A percentile compares a stretch with the other conserved stretches of the same genome.
Conservation (phyloP, 2,888 invertebrate species). For the Troilus luridus region DNA sequence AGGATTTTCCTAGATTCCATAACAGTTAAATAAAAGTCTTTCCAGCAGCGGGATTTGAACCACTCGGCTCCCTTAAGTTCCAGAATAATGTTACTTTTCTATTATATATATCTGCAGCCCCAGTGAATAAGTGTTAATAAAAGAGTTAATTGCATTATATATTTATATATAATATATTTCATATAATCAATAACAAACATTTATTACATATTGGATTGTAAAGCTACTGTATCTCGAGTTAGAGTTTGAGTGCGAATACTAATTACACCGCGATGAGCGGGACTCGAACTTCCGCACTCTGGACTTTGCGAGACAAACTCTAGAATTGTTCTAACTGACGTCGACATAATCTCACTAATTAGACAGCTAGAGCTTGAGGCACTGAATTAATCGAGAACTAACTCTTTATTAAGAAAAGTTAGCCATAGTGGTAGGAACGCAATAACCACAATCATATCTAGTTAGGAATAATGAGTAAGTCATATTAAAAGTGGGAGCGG, state of each 20-base stretch:
- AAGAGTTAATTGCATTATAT: too few relatives aligned
- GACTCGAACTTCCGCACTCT: neutral
- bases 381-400: neutral
- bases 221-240: neutral
- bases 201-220: neutral
- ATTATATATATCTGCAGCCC: too few relatives aligned
- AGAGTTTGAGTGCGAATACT: neutral
- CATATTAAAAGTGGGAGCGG: too few relatives aligned
- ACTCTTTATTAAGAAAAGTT: neutral
- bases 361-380: neutral
- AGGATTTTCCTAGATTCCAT: too few relatives aligned
- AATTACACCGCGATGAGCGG: neutral
- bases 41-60: too few relatives aligned
- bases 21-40: too few relatives aligned
- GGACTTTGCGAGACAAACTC: slow-evolving; percentile 1
- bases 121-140: too few relatives aligned
- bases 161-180: neutral
- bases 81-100: too few relatives aligned
- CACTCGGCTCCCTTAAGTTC: too few relatives aligned
- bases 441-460: neutral
- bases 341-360: neutral
- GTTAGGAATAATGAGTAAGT: neutral
- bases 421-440: neutral
- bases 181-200: neutral
- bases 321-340: slow-evolving; percentile 1